phyloP scores from a whole-genome alignment of 2,113 vertebrate genomes.

The Pteronura brasiliensis region DNA sequence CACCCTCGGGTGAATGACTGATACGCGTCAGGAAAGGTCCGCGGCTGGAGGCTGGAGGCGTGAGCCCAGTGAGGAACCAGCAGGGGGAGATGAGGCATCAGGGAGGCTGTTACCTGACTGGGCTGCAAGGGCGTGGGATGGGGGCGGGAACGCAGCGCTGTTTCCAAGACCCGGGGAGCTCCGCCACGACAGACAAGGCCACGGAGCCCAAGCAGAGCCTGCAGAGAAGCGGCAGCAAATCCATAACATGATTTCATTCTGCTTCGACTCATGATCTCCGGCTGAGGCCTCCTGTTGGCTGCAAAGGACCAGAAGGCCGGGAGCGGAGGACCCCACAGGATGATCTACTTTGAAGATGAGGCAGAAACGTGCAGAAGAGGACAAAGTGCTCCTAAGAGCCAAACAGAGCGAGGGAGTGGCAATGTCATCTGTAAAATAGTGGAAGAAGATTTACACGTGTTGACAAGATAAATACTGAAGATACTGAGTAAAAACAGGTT shows the following conservation, averaged over 20 bases:
- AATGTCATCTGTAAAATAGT: not conserved
- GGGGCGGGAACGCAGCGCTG: fast-evolving
- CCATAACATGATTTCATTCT: not conserved
- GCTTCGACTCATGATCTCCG: not conserved
- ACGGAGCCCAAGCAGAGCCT: not conserved
- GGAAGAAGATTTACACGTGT: not conserved
- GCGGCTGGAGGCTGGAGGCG: not conserved
- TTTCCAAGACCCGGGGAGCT: not conserved
- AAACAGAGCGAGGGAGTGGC: not conserved
- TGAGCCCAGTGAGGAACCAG: not conserved
- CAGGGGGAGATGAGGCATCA: not conserved
- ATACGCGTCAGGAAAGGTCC: not conserved
- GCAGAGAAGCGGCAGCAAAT: not conserved
- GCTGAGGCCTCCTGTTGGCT: not conserved
- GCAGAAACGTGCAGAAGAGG: not conserved
- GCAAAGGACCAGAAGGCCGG: not conserved
- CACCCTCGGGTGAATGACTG: not conserved
- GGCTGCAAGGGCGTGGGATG: too few species aligned
- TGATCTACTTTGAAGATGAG: not conserved
- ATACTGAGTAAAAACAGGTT: not conserved
- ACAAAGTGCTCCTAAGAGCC: not conserved
- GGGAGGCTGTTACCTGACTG: not conserved
- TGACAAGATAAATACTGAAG: not conserved
- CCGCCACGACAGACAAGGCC: not conserved
- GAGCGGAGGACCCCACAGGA: not conserved